Base-by-base conservation (phyloP, 2,888 invertebrate genomes). In the Diogma glabrata region DNA sequence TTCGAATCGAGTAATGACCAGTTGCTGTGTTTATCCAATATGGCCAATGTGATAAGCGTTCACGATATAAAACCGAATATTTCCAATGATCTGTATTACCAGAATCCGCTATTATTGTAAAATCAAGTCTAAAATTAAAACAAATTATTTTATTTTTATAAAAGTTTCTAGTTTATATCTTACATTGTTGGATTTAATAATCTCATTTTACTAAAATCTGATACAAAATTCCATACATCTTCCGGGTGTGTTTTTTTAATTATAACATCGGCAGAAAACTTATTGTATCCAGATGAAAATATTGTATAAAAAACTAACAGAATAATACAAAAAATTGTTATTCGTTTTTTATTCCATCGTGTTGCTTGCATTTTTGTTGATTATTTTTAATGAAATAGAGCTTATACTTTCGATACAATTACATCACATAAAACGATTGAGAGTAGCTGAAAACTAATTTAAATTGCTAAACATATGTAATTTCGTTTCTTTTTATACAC, bases 161-260 rank as follows among this genome's bases (percentile, higher is more conserved):
- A n/a, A n/a, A n/a, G n/a, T n/a, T n/a, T n/a, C n/a, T n/a, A n/a
- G n/a, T n/a, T n/a, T n/a, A n/a, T n/a, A n/a, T n/a, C n/a, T 76
- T 69, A 84, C 85, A 85, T 80, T 16, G 82, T 80, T 16, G 84
- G 84, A 67, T 84, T 84, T 24, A 85, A 68, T 57, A 73, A 71
- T 60, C 77, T 77, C 77, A 82, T 79, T 63, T 84, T 83, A 60
- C 77, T 81, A 60, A 84, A 84, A 67, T 84, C 84, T 1, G 84
- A 80, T n/a, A 84, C 77, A 66, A 75, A 84, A 64, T 83, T 82
- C 84, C 84, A 84, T 26, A 81, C 78, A 23, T 69, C 70, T 60
- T 74, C 74, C 16, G 84, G 77, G 59, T 74, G 72, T 1, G 75
- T 67, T 57, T 78, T 72, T 28, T 67, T 64, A 58, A 84, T 71